Evolutionary conservation across 2,113 vertebrate genomes (phyloP), one percentile per base, ranked within the genome.

Genomic region (Oostethus manadensis): DNA sequence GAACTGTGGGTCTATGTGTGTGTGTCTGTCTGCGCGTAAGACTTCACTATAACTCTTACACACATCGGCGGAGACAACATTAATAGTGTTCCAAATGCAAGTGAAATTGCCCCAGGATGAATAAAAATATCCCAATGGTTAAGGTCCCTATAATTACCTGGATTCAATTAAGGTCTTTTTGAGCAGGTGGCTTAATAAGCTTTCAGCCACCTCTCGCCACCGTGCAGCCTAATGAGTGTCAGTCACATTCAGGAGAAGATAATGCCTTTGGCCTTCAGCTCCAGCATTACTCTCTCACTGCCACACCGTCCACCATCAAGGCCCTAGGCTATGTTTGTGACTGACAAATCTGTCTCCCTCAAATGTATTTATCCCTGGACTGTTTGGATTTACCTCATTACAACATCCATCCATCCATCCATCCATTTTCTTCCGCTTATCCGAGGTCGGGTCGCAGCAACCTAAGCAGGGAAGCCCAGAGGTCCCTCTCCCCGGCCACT

Each of bases 81-180:
- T 91, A 90, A 90, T 85, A 82, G 84, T 64, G 82, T 84, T 88
- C 76, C 74, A 75, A 87, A 87, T 84, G 78, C 79, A 59, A 84
- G 77, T 70, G 74, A 81, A 70, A 84, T 90, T 88, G 86, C 85
- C 81, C 71, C 66, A 64, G 76, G 83, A 84, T 65, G 79, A 84
- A 85, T 85, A 84, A 88, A 78, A 76, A 89, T 91, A 91, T 88
- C 79, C 83, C 80, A 76, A 70, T 76, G 71, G 86, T 73, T 82
- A 75, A 78, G 85, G 86, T 86, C 64, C 62, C 59, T 57, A 84
- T 88, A 87, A 90, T 87, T 88, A 89, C 86, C 75, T 81, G 78
- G 62, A 90, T 81, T 89, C 80, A 87, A 87, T 86, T 87, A 79
- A 70, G 81, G 78, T 63, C 71, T 46, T 64, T 79, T 80, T 73